phyloP scores from a whole-genome alignment of 2,888 invertebrate genomes.

The Tanytarsus gracilentus region DNA sequence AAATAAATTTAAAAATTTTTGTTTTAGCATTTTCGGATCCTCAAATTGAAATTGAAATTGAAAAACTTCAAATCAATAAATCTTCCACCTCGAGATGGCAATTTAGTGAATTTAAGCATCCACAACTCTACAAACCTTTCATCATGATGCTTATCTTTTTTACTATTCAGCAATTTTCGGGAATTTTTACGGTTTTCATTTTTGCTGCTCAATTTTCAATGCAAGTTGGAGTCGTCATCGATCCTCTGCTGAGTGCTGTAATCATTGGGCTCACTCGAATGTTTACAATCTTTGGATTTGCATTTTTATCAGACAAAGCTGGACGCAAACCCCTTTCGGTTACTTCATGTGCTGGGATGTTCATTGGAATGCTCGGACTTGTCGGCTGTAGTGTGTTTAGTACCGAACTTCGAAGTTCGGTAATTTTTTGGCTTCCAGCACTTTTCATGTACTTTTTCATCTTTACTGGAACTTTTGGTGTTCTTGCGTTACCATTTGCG shows the following conservation, averaged over 20 bases:
- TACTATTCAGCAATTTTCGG: slow-evolving; percentile 58
- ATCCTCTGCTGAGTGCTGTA: slow-evolving; percentile 58
- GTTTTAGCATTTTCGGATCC: background rate
- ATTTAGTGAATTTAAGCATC: slow-evolving; percentile 42
- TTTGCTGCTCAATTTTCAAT: slow-evolving; percentile 60
- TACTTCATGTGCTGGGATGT: slow-evolving; percentile 54
- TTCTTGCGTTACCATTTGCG: slow-evolving; percentile 62
- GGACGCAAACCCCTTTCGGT: slow-evolving; percentile 55
- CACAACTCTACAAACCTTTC: slow-evolving; percentile 51
- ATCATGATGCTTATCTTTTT: slow-evolving; percentile 56
- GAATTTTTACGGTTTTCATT: slow-evolving; percentile 61
- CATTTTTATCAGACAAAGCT: slow-evolving; percentile 52
- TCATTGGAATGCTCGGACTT: slow-evolving; percentile 47
- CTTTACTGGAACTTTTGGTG: slow-evolving; percentile 50
- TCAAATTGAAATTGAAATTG: background rate
- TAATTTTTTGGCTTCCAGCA: slow-evolving; percentile 44
- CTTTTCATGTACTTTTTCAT: slow-evolving; percentile 49
- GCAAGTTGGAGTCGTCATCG: slow-evolving; percentile 51
- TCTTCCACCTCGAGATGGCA: too few relatives aligned
- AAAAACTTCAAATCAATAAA: background rate
- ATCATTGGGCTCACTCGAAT: slow-evolving; percentile 56
- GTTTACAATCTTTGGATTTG: slow-evolving; percentile 53
- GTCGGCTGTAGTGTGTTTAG: slow-evolving; percentile 34
- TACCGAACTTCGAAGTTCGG: background rate
- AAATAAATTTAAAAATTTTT: background rate